A percentile compares a stretch with the other conserved stretches of the same genome.
Evolutionary conservation across 2,888 invertebrate genomes (phyloP).

Genomic region (Meteorus colon): DNA sequence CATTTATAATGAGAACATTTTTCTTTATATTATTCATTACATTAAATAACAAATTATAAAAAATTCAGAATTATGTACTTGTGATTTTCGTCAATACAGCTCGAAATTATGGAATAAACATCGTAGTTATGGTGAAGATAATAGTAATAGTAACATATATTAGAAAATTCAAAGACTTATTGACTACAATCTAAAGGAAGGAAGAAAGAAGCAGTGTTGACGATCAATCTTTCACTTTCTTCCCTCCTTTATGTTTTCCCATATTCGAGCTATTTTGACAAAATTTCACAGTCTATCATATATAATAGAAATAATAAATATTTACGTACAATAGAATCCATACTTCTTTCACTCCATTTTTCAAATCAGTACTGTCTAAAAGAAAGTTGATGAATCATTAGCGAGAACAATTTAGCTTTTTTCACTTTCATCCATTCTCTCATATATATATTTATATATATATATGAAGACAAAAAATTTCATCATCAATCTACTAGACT

Average conservation of each 20-base stretch:
- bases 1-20: conserved; percentile 69
- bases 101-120: conserved; percentile 13
- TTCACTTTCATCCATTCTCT: not conserved
- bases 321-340: conserved; percentile 53
- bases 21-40: conserved; percentile 67
- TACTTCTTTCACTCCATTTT: conserved; percentile 42
- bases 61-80: conserved; percentile 62
- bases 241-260: not conserved
- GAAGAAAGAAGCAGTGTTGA: not conserved
- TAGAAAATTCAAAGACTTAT: not conserved
- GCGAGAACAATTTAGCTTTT: not conserved
- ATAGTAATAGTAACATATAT: conserved; percentile 3
- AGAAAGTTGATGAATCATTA: conserved; percentile 57
- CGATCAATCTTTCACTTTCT: not conserved
- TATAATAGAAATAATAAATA: conserved; percentile 70
- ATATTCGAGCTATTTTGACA: conserved; percentile 54
- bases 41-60: conserved; percentile 73
- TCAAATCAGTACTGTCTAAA: conserved; percentile 64
- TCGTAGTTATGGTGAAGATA: not conserved
- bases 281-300: conserved; percentile 54
- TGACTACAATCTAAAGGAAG: not conserved
- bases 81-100: conserved; percentile 47
- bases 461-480: not conserved
- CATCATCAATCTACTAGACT: not conserved
- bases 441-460: not conserved